A percentile compares a stretch with the other conserved stretches of the same genome.
Evolutionary conservation across 2,113 vertebrate species (phyloP).

Genomic region (Hyaena hyaena): DNA sequence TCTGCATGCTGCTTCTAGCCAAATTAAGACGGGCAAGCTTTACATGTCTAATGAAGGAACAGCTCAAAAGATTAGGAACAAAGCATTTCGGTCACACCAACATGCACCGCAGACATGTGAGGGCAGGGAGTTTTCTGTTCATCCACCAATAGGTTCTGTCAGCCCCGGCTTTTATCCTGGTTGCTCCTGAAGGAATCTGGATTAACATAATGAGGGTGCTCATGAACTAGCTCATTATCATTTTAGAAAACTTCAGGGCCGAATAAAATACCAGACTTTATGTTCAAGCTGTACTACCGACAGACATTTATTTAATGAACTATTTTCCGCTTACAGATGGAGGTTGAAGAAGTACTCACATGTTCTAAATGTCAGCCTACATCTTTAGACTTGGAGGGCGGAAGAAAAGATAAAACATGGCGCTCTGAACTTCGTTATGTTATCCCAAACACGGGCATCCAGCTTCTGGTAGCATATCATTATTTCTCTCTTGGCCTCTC

Average conservation of each 20-base stretch:
- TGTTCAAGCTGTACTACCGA: conserved; percentile 75
- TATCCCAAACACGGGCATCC: neutral
- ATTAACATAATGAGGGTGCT: conserved; percentile 84
- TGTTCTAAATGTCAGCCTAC: conserved; percentile 67
- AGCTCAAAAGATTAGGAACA: conserved; percentile 82
- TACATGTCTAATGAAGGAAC: conserved; percentile 79
- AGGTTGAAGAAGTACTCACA: conserved; percentile 69
- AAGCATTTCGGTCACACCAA: conserved; percentile 76
- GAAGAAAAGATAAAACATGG: conserved; percentile 57
- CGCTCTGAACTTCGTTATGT: conserved; percentile 11
- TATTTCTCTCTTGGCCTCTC: neutral
- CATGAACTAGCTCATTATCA: conserved; percentile 79
- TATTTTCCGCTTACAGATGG: conserved; percentile 68
- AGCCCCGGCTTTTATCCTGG: conserved; percentile 80
- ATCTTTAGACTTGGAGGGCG: conserved; percentile 73
- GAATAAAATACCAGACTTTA: conserved; percentile 75
- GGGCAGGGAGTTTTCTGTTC: conserved; percentile 74
- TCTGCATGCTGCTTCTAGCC: conserved; percentile 66
- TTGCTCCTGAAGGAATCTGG: conserved; percentile 82
- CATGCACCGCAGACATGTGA: conserved; percentile 61
- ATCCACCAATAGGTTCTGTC: conserved; percentile 80
- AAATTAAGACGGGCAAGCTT: conserved; percentile 78
- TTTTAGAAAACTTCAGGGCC: conserved; percentile 79
- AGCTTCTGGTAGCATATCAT: neutral
- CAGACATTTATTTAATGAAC: conserved; percentile 78